Percentiles rank a stretch among this genome's conserved stretches.
These are phyloP conservation scores for Solea senegalensis DNA, from an alignment of 2,113 vertebrate species.

Conservation along the genomic window DNA sequence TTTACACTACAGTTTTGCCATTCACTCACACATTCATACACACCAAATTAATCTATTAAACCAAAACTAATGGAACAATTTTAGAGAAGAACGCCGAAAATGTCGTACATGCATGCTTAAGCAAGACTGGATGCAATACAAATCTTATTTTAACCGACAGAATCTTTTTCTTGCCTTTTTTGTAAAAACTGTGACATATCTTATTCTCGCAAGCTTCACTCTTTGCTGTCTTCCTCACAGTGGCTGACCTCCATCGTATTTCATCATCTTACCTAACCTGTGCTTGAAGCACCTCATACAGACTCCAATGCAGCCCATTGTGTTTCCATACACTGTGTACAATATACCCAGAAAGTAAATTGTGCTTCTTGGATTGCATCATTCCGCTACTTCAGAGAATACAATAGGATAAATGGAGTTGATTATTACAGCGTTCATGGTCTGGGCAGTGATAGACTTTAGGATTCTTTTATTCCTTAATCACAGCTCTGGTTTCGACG, in stretches of 20 bases:
- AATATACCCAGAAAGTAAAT: conserved; percentile 16
- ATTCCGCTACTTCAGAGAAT: conserved; percentile 1
- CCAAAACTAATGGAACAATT: too few species aligned
- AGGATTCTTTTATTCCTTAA: conserved; percentile 10
- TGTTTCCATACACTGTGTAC: not conserved
- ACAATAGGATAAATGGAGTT: conserved; percentile 5
- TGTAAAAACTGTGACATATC: too few species aligned
- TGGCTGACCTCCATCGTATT: not conserved
- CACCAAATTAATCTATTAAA: too few species aligned
- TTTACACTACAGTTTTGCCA: too few species aligned
- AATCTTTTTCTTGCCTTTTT: too few species aligned
- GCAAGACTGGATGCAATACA: too few species aligned
- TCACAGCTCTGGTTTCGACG: not conserved
- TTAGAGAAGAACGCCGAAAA: too few species aligned
- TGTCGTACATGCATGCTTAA: too few species aligned
- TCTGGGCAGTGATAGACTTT: conserved; percentile 5
- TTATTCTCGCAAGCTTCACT: too few species aligned
- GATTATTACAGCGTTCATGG: not conserved
- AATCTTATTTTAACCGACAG: too few species aligned
- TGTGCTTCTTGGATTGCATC: conserved; percentile 14
- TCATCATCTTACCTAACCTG: conserved; percentile 15
- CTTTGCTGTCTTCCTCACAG: not conserved
- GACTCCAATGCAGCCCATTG: not conserved
- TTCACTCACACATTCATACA: too few species aligned
- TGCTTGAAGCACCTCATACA: conserved; percentile 5